Conservation (phyloP, 2,888 invertebrate genomes). For the Rhorus exstirpatorius region DNA sequence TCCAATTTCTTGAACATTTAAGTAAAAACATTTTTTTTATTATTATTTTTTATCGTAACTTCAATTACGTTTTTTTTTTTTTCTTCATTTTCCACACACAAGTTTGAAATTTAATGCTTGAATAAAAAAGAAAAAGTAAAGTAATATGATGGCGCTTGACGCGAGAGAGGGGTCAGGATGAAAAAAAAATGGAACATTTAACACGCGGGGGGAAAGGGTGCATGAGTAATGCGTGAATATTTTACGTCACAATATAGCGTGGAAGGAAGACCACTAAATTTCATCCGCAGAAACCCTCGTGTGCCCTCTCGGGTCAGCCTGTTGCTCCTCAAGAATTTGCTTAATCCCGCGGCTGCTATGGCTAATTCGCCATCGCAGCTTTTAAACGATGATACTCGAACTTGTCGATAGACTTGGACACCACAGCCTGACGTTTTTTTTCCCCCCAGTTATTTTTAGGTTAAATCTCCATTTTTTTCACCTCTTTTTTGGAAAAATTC, state of each 20-base stretch:
- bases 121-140: not conserved
- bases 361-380: conserved; percentile 38
- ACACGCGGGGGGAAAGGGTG: not conserved
- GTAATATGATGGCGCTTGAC: not conserved
- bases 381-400: conserved; percentile 24
- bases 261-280: conserved; percentile 14
- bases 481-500: no score
- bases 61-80: no score
- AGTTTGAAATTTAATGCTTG: no score
- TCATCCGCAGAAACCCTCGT: not conserved
- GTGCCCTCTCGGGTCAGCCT: conserved; percentile 45
- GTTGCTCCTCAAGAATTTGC: conserved; percentile 55
- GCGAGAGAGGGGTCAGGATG: not conserved
- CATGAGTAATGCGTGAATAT: not conserved
- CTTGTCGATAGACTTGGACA: conserved; percentile 3
- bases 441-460: no score
- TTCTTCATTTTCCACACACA: no score
- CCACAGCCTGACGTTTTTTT: no score
- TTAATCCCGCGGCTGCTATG: conserved; percentile 56
- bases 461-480: no score
- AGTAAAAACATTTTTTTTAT: no score
- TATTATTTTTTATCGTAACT: no score
- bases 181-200: conserved; percentile 1
- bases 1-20: no score
- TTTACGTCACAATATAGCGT: not conserved